Base-by-base conservation (phyloP, 2,113 vertebrate genomes). In the Heteronetta atricapilla region DNA sequence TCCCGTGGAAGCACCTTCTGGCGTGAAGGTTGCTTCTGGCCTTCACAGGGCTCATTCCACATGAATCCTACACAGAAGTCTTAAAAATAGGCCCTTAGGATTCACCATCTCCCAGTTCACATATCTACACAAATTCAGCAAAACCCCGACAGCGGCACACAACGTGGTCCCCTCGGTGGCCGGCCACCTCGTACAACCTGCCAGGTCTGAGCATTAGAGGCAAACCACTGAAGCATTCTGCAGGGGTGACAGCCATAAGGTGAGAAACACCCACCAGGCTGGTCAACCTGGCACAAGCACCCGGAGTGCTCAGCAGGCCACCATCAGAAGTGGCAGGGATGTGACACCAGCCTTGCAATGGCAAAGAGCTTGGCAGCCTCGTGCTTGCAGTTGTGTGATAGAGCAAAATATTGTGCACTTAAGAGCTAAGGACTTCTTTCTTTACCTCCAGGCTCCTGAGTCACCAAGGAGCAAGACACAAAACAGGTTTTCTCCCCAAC, bases 361-460 rank as follows among this genome's bases (percentile, higher is more conserved):
- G 31, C 1, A 7, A 56, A 33, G 34, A 68, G 13, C 34, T 74
- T 7, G 3, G 12, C 60, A 72, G 23, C 1, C 2, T 50, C 20
- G 4, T 4, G 12, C 34, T 55, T 29, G 21, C 38, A 80, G 29
- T 40, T 13, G 48, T 23, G 5, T 1, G 0, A 38, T 18, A 12
- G 6, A 66, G 18, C 18, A 31, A 60, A 60, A 42, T 52, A 11
- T 7, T 19, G 38, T 34, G 66, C 33, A 4, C 42, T 79, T 74
- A 38, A 50, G 55, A 81, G 26, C 81, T 44, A 11, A 68, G 73
- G 66, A 48, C 42, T 84, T 88, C 33, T 53, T 85, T 44, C 34
- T 44, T 85, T 44, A 76, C 59, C 76, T 83, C 29, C 68, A 64
- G 86, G 73, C 60, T 90, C 69, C 80, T 75, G 34, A 90, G 26